Conservation (phyloP, 2,113 vertebrate genomes). For the Dromaius novaehollandiae region DNA sequence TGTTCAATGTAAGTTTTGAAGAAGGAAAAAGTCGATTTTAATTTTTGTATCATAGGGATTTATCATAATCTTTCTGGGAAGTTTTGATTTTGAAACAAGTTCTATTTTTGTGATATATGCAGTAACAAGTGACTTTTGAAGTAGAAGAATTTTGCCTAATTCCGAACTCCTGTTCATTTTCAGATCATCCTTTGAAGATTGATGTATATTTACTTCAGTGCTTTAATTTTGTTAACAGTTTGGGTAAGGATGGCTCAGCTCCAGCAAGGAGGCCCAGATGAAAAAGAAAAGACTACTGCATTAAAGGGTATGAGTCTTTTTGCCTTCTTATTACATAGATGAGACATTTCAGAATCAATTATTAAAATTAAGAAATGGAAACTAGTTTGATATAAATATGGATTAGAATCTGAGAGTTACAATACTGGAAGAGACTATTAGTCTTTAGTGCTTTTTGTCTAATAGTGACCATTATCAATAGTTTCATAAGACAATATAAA, state of each 20-base stretch:
- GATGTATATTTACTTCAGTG: conserved; percentile 79
- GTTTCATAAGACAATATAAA: not conserved
- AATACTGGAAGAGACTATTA: not conserved
- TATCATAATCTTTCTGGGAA: not conserved
- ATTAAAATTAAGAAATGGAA: not conserved
- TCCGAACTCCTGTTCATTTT: conserved; percentile 70
- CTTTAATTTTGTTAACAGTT: conserved; percentile 77
- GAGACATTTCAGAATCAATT: not conserved
- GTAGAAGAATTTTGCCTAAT: conserved; percentile 31
- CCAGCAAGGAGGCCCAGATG: conserved; percentile 86
- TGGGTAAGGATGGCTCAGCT: conserved; percentile 90
- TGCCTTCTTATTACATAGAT: not conserved
- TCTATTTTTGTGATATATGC: not conserved
- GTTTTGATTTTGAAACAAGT: not conserved
- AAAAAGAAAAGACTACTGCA: conserved; percentile 95
- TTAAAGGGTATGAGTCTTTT: conserved; percentile 86
- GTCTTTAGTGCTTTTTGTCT: not conserved
- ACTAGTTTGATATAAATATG: not conserved
- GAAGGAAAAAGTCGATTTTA: not conserved
- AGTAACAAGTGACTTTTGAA: not conserved
- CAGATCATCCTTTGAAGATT: conserved; percentile 74
- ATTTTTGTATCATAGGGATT: not conserved
- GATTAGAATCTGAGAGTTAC: not conserved
- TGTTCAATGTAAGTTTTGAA: not conserved
- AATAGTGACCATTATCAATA: not conserved